phyloP scores from a whole-genome alignment of 2,113 vertebrate species.

The Montifringilla adamsi region DNA sequence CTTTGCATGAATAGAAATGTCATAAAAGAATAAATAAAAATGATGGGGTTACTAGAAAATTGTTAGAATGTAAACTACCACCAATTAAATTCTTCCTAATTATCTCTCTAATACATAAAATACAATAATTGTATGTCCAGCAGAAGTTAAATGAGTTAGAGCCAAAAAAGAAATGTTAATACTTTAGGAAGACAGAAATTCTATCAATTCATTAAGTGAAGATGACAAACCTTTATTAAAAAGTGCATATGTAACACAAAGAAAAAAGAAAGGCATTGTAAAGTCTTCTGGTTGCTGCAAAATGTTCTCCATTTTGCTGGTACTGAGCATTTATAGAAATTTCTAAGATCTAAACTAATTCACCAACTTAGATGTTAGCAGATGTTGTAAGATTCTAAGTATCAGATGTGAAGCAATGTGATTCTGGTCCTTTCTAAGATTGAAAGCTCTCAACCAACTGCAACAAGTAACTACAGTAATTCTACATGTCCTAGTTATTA shows the following conservation, averaged over 20 bases:
- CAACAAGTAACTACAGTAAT: neutral
- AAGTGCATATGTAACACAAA: neutral
- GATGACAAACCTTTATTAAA: neutral
- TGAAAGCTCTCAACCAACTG: neutral
- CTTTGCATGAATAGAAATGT: neutral
- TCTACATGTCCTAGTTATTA: neutral
- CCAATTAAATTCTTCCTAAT: neutral
- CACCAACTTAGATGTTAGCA: neutral
- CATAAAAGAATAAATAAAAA: slow-evolving; percentile 12
- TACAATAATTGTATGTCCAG: neutral
- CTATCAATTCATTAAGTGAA: neutral
- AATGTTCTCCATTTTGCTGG: neutral
- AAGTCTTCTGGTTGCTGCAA: neutral
- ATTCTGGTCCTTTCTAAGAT: neutral
- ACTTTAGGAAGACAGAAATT: neutral
- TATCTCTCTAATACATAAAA: neutral
- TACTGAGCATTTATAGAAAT: neutral
- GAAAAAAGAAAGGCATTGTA: neutral
- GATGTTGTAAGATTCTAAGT: neutral
- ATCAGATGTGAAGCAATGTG: neutral
- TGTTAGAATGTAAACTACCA: neutral
- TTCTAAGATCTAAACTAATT: neutral
- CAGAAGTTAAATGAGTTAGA: neutral
- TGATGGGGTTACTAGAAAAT: neutral
- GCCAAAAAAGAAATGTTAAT: neutral